Conservation (phyloP, 2,888 invertebrate genomes). For the Callyntrura sp. region DNA sequence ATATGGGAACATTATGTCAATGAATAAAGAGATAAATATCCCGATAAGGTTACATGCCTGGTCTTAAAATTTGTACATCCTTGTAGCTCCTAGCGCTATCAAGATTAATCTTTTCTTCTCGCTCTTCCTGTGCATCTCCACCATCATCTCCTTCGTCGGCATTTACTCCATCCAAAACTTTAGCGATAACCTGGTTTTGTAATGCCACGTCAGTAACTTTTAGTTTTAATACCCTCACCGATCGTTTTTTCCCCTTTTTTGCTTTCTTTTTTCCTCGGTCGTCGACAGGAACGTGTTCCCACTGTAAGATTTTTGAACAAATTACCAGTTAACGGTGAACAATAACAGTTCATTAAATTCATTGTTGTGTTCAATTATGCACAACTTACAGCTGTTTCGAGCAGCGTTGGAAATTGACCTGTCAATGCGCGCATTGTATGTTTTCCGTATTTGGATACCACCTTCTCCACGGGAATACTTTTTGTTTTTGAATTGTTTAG, state of each 20-base stretch:
- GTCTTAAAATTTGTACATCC: slow-evolving; percentile 18
- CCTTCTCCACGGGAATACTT: slow-evolving; percentile 33
- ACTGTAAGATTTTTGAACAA: slow-evolving; percentile 57
- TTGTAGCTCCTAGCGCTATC: not conserved
- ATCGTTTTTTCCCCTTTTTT: slow-evolving; percentile 20
- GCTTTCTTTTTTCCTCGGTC: too few relatives aligned
- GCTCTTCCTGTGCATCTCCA: not conserved
- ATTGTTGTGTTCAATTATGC: not conserved
- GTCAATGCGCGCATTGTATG: slow-evolving; percentile 35
- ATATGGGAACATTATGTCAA: too few relatives aligned
- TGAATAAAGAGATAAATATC: not conserved
- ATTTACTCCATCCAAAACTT: slow-evolving; percentile 2
- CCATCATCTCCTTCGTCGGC: slow-evolving; percentile 11
- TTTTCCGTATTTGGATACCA: slow-evolving; percentile 63
- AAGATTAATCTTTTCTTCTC: slow-evolving; percentile 43
- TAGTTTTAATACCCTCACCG: slow-evolving; percentile 30
- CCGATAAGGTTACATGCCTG: slow-evolving; percentile 16
- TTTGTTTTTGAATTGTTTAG: slow-evolving; percentile 13
- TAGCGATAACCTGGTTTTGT: slow-evolving; percentile 33
- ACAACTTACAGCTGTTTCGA: slow-evolving; percentile 46
- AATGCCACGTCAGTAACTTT: not conserved
- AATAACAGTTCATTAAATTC: too few relatives aligned
- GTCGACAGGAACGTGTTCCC: not conserved
- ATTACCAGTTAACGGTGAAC: too few relatives aligned
- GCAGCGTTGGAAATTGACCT: slow-evolving; percentile 35